These are phyloP conservation scores for Elegia similella DNA, from an alignment of 2,888 invertebrate genomes.

Conservation along the genomic window DNA sequence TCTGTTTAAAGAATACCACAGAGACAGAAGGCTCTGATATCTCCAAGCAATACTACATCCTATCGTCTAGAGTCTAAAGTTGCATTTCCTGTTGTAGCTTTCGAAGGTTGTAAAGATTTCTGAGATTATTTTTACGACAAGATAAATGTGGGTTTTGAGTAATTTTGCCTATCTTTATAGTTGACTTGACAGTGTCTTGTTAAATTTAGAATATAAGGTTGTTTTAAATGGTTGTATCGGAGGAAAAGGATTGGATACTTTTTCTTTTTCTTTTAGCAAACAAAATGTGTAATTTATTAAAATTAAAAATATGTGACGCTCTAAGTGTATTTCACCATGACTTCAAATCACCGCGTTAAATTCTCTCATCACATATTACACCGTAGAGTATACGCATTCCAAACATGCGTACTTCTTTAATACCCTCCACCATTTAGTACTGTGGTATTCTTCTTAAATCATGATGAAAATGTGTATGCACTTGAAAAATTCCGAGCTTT, in stretches of 20 bases:
- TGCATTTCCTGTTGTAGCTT: not conserved
- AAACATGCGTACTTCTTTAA: too few relatives aligned
- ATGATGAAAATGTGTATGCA: too few relatives aligned
- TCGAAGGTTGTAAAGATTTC: constrained; percentile 22
- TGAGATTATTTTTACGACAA: constrained; percentile 31
- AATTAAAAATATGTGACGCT: too few relatives aligned
- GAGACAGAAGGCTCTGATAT: not conserved
- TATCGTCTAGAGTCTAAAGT: not conserved
- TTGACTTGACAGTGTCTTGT: constrained; percentile 26
- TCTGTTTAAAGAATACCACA: constrained; percentile 11
- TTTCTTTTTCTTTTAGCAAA: too few relatives aligned
- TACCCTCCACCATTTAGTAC: too few relatives aligned
- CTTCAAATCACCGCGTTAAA: too few relatives aligned
- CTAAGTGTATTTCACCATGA: too few relatives aligned
- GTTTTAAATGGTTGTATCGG: not conserved
- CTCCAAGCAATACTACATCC: not conserved
- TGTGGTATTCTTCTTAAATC: too few relatives aligned
- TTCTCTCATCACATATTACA: too few relatives aligned
- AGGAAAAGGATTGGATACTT: not conserved
- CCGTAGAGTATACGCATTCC: too few relatives aligned
- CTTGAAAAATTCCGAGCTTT: too few relatives aligned
- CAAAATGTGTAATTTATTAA: too few relatives aligned
- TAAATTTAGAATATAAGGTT: constrained; percentile 13
- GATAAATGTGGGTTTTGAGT: constrained; percentile 23
- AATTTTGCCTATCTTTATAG: constrained; percentile 32